Evolutionary conservation across 2,888 invertebrate species (phyloP), one percentile per base, ranked within the genome.

Genomic region (Busseola fusca): DNA sequence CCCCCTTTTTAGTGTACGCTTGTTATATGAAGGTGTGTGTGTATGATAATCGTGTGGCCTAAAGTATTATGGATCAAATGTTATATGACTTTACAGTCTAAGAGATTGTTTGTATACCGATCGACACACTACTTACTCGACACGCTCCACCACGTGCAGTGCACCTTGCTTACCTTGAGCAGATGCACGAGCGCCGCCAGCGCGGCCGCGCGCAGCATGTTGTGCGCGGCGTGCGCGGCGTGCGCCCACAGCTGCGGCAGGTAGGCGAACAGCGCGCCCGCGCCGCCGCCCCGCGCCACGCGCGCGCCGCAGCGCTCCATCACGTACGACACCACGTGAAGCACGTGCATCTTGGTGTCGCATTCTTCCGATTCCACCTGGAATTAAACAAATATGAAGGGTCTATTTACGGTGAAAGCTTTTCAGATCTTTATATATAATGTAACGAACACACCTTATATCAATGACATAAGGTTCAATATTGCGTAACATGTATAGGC

Each of bases 311-410:
- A 97, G 70, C 98, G 96, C 93, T 99, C 98, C 86, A 98, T 97
- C 89, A 99, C 97, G 90, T 98, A 97, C 59, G 98, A 98, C 92
- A 99, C 97, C 73, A 98, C 98, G 92, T 98, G 98, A 52, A 99
- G 96, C 34, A 99, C 98, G 91, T 98, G 98, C 98, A 99, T 98
- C 97, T 99, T 99, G 1, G 98, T 98, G 92, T 99, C 99, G 94
- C 98, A 98, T 93, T 99, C 98, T 81, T 97, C 96, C 0, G 98
- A 98, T 90, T 98, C 98, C 90, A 98, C 98, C 87, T 99, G 93
- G 56, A 18, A 60, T 4, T 12, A 4, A 16, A 40, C 1, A 7
- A 1, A 14, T n/a, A 25, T 40, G 21, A 21, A 21, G 27, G 3
- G 4, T 42, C 27, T 27, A 10, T 40, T 3, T 62, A 21, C 25